Evolutionary conservation across 2,113 vertebrate species (phyloP), one percentile per base, ranked within the genome.

Genomic region (Lutjanus erythropterus): DNA sequence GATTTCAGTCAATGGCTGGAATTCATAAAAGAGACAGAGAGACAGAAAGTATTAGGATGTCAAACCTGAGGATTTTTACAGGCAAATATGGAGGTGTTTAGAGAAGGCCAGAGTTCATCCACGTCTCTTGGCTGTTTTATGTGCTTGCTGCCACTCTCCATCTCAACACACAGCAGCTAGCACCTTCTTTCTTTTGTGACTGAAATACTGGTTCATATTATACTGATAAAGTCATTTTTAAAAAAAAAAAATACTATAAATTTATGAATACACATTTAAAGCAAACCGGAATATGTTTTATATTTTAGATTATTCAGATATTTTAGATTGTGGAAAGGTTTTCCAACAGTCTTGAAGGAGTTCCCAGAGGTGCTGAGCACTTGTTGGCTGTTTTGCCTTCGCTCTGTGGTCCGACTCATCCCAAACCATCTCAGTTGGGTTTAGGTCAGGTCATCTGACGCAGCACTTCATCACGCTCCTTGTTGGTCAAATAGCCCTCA

Each of bases 41-140:
- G 74, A 79, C 61, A 61, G 75, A 74, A 70, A 18, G 53, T 73
- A 78, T 75, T 31, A 76, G 52, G 59, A 70, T 66, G 74, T 68
- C 75, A 81, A 62, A 31, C 56, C 11, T 68, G 47, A 59, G 55
- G 62, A 27, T 12, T 78, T n/a, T 76, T 65, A 49, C 50, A 47
- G 46, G 52, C 31, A 47, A 71, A 62, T 77, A 53, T 77, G 61
- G 81, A 82, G 37, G 49, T 80, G 74, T 60, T 84, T 80, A 86
- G 39, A 25, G 62, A 49, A 79, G 75, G 61, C 49, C 65, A 78
- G 44, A 80, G 71, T 73, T 86, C 70, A 52, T 39, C 39, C 39
- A n/a, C 19, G 52, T 84, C 77, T 70, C 52, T 66, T 6, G 62
- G 41, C 46, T 64, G 66, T 81, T 83, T 77, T 73, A 76, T 71